A percentile compares a stretch with the other conserved stretches of the same genome.
Conservation (phyloP, 2,888 invertebrate species). For the Paralinhomoeus sp. region DNA sequence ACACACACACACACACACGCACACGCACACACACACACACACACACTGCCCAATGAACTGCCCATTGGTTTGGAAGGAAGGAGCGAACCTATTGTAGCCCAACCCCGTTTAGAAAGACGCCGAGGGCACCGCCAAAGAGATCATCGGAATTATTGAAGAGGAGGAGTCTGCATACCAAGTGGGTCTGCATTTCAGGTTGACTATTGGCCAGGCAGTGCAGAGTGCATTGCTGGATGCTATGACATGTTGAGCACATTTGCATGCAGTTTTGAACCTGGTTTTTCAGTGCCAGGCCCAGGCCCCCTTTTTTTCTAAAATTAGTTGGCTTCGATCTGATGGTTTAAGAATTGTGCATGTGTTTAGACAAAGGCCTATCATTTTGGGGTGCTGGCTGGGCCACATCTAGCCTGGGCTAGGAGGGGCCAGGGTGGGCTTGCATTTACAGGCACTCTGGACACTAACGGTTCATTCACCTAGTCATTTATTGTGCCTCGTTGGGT, state of each 20-base stretch:
- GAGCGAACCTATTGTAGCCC: neutral
- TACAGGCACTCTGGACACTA: too few relatives aligned
- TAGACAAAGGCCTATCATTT: too few relatives aligned
- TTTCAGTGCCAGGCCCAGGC: neutral
- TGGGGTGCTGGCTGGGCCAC: too few relatives aligned
- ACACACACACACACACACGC: neutral
- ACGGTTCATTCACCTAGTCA: too few relatives aligned
- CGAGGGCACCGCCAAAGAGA: conserved; percentile 65
- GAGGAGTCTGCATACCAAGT: conserved; percentile 87
- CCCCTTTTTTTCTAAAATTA: too few relatives aligned
- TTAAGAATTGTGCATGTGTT: too few relatives aligned
- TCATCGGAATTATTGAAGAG: conserved; percentile 63
- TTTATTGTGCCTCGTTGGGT: conserved; percentile 2
- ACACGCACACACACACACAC: neutral
- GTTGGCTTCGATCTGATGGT: too few relatives aligned
- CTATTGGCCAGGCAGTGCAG: too few relatives aligned
- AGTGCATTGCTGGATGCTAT: too few relatives aligned
- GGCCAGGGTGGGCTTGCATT: too few relatives aligned
- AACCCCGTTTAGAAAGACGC: conserved; percentile 33
- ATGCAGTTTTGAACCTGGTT: neutral
- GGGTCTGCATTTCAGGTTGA: neutral
- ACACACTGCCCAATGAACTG: neutral
- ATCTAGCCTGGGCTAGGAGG: too few relatives aligned
- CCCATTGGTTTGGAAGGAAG: neutral
- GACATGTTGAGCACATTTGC: too few relatives aligned